These are phyloP conservation scores for Odontomyia ornata DNA, from an alignment of 2,888 invertebrate genomes.

Conservation along the genomic window DNA sequence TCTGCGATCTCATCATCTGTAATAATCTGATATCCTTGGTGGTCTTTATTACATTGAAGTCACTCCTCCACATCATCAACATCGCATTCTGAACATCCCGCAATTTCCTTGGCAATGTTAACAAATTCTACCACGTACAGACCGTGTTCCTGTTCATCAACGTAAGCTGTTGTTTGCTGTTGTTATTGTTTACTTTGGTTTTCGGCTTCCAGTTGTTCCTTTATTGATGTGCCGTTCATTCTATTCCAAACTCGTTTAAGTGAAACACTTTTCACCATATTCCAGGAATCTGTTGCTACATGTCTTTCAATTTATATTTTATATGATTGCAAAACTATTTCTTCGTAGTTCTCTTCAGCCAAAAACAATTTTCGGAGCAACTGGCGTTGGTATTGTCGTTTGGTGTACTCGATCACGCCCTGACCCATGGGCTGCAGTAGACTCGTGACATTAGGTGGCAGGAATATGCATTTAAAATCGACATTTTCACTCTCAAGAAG, in stretches of 20 bases:
- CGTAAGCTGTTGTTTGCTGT: not conserved
- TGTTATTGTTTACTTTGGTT: not conserved
- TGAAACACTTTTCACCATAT: conserved; percentile 5
- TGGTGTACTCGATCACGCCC: conserved; percentile 12
- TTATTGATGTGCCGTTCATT: not conserved
- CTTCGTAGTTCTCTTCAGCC: conserved; percentile 30
- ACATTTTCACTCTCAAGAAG: conserved; percentile 2
- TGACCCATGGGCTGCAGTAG: conserved; percentile 19
- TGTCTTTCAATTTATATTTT: conserved; percentile 7
- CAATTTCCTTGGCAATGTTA: conserved; percentile 11
- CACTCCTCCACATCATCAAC: conserved; percentile 15
- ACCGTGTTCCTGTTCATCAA: conserved; percentile 1
- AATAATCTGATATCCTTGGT: conserved; percentile 7
- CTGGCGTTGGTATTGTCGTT: conserved; percentile 4
- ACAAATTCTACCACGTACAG: conserved; percentile 5
- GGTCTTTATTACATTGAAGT: conserved; percentile 14
- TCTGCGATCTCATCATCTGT: conserved; percentile 4
- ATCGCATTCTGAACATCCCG: conserved; percentile 23
- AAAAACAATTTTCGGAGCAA: conserved; percentile 23
- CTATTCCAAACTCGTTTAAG: not conserved
- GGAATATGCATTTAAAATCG: not conserved
- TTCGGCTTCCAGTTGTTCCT: not conserved
- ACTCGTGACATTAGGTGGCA: conserved; percentile 10
- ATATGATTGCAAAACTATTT: conserved; percentile 1
- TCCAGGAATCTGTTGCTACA: conserved; percentile 16